phyloP scores from a whole-genome alignment of 2,888 invertebrate species.

The Hanleya hanleyi region DNA sequence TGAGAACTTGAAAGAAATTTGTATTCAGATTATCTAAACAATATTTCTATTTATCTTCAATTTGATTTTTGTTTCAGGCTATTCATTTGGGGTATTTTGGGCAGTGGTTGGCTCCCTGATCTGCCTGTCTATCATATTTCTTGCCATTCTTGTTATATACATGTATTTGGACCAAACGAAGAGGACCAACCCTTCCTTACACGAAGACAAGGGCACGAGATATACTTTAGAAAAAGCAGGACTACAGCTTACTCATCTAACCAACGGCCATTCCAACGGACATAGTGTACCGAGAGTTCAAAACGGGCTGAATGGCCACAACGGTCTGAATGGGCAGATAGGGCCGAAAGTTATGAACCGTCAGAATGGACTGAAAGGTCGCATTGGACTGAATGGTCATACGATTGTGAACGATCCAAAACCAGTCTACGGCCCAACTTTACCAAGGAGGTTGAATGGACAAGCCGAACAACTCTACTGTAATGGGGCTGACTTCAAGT shows the following conservation, averaged over 20 bases:
- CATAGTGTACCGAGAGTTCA: neutral
- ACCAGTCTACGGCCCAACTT: too few relatives aligned
- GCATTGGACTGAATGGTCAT: neutral
- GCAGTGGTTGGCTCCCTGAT: neutral
- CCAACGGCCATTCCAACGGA: neutral
- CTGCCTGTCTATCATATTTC: neutral
- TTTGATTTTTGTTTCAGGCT: neutral
- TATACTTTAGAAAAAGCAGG: too few relatives aligned
- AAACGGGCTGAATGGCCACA: neutral
- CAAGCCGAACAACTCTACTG: too few relatives aligned
- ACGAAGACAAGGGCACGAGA: too few relatives aligned
- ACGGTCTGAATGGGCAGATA: neutral
- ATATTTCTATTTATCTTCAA: neutral
- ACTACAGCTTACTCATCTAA: too few relatives aligned
- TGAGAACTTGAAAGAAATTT: too few relatives aligned
- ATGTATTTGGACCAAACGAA: neutral
- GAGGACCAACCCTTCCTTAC: too few relatives aligned
- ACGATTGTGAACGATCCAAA: neutral
- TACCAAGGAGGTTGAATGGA: too few relatives aligned
- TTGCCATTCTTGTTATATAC: neutral
- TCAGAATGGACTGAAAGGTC: neutral
- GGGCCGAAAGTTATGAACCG: neutral
- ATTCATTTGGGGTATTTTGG: neutral
- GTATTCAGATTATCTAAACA: neutral
- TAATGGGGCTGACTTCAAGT: too few relatives aligned